Base-by-base conservation (phyloP, 1,140 invertebrate genomes). In the Drosophila repletoides region DNA sequence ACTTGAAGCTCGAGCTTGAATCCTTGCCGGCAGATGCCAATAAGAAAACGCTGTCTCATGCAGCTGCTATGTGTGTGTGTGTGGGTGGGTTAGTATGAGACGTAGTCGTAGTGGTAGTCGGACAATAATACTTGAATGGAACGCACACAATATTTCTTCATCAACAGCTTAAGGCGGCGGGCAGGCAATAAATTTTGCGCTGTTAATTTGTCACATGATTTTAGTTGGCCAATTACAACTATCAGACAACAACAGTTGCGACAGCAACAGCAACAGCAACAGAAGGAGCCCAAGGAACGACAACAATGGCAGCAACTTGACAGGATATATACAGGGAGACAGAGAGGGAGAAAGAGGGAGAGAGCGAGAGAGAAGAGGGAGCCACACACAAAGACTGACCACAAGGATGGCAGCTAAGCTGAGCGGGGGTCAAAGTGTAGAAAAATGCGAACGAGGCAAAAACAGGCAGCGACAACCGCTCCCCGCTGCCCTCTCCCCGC, bases 161-260 rank as follows among this genome's bases (percentile, higher is more conserved):
- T 84, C 80, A 86, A 84, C 75, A 84, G 79, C 79, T 84, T 86
- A 84, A 86, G 79, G 79, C 79, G 79, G 79, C 75, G 79, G 70
- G 58, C 79, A 84, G 80, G 80, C 80, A 86, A 86, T 86, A 86
- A 86, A 86, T 86, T 86, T 72, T 86, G 67, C 80, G 81, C 80
- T 86, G 80, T 86, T 86, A 86, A 86, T 86, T 86, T 86, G 80
- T 86, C 80, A 86, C 80, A 86, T 86, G 80, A 86, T 86, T 86
- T 86, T 86, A 86, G 80, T 86, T 86, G 76, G 80, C 80, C 80
- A 86, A 86, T 86, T 86, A 86, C 80, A 86, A 86, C 80, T 86
- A 86, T 84, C 80, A 67, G 72, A 69, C 80, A 86, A 80, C 67
- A 80, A 66, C 74, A 72, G 61, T 9, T 46, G 41, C 58, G 22